Base-by-base conservation (phyloP, 2,888 invertebrate genomes). In the Protophormia terraenovae region DNA sequence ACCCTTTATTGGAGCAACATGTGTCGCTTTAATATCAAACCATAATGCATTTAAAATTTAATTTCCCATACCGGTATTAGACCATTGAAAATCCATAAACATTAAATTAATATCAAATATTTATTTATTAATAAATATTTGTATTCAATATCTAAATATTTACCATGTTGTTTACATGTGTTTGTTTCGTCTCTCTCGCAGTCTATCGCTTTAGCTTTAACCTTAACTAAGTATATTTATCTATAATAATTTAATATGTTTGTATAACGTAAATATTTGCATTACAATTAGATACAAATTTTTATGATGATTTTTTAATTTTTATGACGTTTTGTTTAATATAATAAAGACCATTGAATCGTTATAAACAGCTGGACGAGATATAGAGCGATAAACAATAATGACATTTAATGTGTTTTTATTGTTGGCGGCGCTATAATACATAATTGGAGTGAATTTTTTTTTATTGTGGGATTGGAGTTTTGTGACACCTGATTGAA, bases 241-340 rank as follows among this genome's bases (percentile, higher is more conserved):
- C 10, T 24, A 32, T 60, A 50, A 22, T 0, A 8, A n/a, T 35
- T 29, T 14, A 22, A 45, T 19, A 16, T 62, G 3, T 55, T 3
- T 50, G 8, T 14, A n/a, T 32, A 27, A 66, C 38, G 64, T 79
- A 67, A 79, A 77, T 83, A 83, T 78, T 78, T 78, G 27, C 66
- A 71, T 71, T 83, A 66, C 72, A 72, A 72, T 73, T 76, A 62
- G 53, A 45, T 24, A 64, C 22, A 55, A 35, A 58, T 73, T 64
- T 71, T 76, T 24, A 66, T 66, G 47, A 66, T 53, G 24, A 35
- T 19, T 38, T 47, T 58, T 66, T 35, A 66, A 55, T 32, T 71
- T 64, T 35, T 32, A 72, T 79, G 64, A 35, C 53, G 22, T 10
- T 12, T 41, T 38, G 29, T 16, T 16, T 29, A 19, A 7, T 58